phyloP scores from a whole-genome alignment of 2,797 vertebrate species.

The Atherinosoma microstoma region DNA sequence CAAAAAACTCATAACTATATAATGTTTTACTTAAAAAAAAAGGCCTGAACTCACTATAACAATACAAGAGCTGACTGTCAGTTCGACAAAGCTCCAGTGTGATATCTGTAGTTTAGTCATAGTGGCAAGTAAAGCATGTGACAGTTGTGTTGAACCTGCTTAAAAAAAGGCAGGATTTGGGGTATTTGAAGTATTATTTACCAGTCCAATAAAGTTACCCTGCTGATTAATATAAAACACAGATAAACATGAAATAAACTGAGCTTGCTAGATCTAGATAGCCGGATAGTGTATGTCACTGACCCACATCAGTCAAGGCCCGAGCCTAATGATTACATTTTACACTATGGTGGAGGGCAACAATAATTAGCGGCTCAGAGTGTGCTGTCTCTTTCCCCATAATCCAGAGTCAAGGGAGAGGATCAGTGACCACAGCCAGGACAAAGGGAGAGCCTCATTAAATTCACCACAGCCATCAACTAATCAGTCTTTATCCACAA shows the following conservation, averaged over 20 bases:
- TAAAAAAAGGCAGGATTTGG: not conserved
- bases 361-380: conserved; percentile 62
- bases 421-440: conserved; percentile 66
- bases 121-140: not conserved
- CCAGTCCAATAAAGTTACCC: not conserved
- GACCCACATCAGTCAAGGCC: conserved; percentile 15
- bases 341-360: conserved; percentile 35
- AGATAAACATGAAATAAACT: not conserved
- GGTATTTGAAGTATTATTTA: not conserved
- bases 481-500: conserved; percentile 49
- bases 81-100: not conserved
- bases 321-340: conserved; percentile 21
- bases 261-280: not conserved
- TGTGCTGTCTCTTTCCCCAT: conserved; percentile 55
- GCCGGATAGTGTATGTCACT: conserved; percentile 3
- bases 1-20: too few relatives aligned
- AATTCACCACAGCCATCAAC: conserved; percentile 58
- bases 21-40: not conserved
- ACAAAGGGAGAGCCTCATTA: conserved; percentile 60
- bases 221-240: not conserved
- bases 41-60: not conserved
- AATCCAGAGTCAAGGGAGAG: conserved; percentile 69
- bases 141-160: not conserved
- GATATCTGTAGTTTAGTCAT: conserved; percentile 1
- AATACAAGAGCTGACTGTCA: not conserved